Evolutionary conservation across 92 coral and sea anemone species (phyloP).

Genomic region (Paragorgia papillata): DNA sequence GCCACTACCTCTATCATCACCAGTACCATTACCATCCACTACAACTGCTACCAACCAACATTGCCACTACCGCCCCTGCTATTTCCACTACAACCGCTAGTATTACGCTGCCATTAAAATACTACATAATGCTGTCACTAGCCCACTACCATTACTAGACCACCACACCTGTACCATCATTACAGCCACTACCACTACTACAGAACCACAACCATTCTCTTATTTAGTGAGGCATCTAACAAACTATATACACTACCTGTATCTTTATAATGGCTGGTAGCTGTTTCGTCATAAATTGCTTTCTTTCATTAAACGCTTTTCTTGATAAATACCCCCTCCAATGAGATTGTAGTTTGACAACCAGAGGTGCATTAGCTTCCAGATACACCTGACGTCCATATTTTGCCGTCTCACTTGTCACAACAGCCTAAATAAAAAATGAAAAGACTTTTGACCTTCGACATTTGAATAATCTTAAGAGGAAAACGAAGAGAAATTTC

Average conservation of each 20-base stretch:
- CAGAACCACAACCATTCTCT: too few relatives aligned
- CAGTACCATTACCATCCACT: neutral
- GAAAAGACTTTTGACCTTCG: neutral
- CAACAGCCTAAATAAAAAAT: conserved; percentile 61
- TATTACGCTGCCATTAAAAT: too few relatives aligned
- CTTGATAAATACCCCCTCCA: conserved; percentile 94
- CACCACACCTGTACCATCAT: too few relatives aligned
- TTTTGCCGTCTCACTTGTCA: conserved; percentile 83
- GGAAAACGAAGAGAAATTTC: neutral
- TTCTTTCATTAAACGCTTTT: conserved; percentile 76
- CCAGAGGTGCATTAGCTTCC: conserved; percentile 87
- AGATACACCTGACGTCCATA: conserved; percentile 95
- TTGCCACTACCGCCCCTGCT: too few relatives aligned
- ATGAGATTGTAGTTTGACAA: conserved; percentile 78
- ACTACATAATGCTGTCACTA: too few relatives aligned
- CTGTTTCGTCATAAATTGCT: conserved; percentile 80
- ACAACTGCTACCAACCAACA: too few relatives aligned
- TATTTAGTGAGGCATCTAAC: too few relatives aligned
- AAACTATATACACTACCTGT: conserved; percentile 83
- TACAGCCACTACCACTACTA: too few relatives aligned
- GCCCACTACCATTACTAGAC: too few relatives aligned
- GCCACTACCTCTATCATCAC: neutral
- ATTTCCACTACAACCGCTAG: too few relatives aligned
- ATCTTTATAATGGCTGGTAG: conserved; percentile 95
- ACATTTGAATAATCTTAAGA: neutral